These are phyloP conservation scores for Netelia inedita DNA, from an alignment of 2,888 invertebrate genomes.

Conservation along the genomic window DNA sequence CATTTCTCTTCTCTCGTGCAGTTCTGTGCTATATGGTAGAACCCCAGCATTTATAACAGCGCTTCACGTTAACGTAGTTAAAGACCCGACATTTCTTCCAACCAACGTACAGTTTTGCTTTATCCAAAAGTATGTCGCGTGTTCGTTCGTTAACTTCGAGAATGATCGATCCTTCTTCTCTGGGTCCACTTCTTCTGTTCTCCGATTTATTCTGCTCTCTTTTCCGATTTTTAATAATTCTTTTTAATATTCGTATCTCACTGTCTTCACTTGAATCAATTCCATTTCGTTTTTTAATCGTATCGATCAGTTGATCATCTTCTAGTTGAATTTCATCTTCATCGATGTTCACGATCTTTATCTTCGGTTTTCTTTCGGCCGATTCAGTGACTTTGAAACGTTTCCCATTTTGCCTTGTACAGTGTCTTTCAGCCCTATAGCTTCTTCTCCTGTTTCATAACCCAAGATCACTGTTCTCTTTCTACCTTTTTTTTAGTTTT, in stretches of 20 bases:
- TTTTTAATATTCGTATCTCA: slow-evolving; percentile 28
- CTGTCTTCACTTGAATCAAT: not conserved
- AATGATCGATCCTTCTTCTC: slow-evolving; percentile 12
- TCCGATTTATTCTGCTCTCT: no score
- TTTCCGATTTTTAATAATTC: not conserved
- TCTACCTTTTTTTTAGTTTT: slow-evolving; percentile 24
- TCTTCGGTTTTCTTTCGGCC: slow-evolving; percentile 9
- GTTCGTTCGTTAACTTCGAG: slow-evolving; percentile 36
- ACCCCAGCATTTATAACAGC: slow-evolving; percentile 64
- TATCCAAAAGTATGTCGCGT: slow-evolving; percentile 6
- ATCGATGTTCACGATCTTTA: slow-evolving; percentile 27
- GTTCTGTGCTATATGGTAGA: slow-evolving; percentile 63
- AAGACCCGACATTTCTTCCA: slow-evolving; percentile 17
- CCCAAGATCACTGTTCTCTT: slow-evolving; percentile 37
- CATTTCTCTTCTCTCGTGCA: slow-evolving; percentile 57
- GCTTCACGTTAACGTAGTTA: slow-evolving; percentile 5
- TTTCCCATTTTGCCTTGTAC: not conserved
- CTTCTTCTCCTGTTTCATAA: slow-evolving; percentile 8
- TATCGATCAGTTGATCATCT: slow-evolving; percentile 42
- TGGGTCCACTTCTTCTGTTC: not conserved
- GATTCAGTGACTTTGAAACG: slow-evolving; percentile 10
- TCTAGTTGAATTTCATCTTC: slow-evolving; percentile 27
- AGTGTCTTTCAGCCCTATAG: not conserved
- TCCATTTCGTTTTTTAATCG: slow-evolving; percentile 9
- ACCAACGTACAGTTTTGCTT: not conserved